Base-by-base conservation (phyloP, 2,797 vertebrate species). In the Crocodylus rhombifer region DNA sequence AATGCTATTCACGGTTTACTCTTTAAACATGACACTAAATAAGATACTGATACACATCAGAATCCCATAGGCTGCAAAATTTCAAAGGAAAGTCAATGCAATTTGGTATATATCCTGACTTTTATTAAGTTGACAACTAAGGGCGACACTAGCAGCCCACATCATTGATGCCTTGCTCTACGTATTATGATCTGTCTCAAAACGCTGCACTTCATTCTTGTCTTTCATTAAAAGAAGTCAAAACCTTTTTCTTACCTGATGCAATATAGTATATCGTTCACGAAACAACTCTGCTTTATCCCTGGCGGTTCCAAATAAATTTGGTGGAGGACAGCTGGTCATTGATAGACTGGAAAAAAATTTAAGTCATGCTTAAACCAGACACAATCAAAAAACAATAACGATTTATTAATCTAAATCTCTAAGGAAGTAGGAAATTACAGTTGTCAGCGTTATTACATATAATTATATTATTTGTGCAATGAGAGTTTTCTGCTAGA, bases 211-310 rank as follows among this genome's bases (percentile, higher is more conserved):
- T 63, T 61, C 21, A 4, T 11, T 42, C 63, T n/a, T n/a, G 10
- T 4, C 4, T 73, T 90, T 58, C 76, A 7, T 36, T 58, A 81
- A 75, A 20, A 58, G 63, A 42, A 73, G 71, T 42, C 12, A 78
- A 25, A 89, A 20, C 12, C 0, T 13, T 30, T 5, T 13, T 7
- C 95, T 97, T 84, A 99, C 99, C 98, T 99, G 99, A 21, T 99
- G 99, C 69, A 99, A 97, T 95, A 99, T 97, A 85, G 98, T 98
- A 86, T 99, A 99, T 75, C 99, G 98, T 86, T 99, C 99, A 76
- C 98, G 98, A 96, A 99, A 99, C 58, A 99, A 95, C 91, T 99
- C 99, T 0, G 99, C 99, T 98, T 99, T 99, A 96, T 99, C 99
- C 94, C 97, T 98, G 93, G 99, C 98, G 80, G 96, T 97, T 85